Base-by-base conservation (phyloP, 2,888 invertebrate species). In the Macrophya alboannulata region DNA sequence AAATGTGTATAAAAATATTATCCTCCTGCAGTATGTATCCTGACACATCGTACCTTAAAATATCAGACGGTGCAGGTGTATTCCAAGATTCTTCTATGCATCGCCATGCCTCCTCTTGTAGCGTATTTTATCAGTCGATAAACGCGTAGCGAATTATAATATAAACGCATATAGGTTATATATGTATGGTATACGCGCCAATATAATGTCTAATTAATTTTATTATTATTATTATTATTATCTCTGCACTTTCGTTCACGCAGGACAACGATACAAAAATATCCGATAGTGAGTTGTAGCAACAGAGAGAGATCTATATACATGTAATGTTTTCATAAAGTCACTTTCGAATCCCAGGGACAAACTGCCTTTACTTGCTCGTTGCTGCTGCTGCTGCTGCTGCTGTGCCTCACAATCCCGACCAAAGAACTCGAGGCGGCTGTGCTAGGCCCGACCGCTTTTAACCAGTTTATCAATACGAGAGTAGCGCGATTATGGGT, bases 311-410 rank as follows among this genome's bases (percentile, higher is more conserved):
- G n/a, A n/a, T 17, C 15, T 55, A 55, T 68, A 17, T 55, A 31
- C 25, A 37, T 48, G 31, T 31, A 77, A 77, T 48, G 31, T 77
- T 40, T 62, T 62, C 40, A 81, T 81, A 59, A 62, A 81, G n/a
- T 81, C 81, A 81, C 81, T 81, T 81, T 81, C 81, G 62, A 81
- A 81, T 81, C 81, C 81, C 81, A 81, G 81, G 81, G 81, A 81
- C 77, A 77, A 51, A 55, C 45, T 45, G 51, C 40, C 6, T n/a
- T 62, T n/a, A 1, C 77, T 77, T 17, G 31, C 48, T 45, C 45
- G 25, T 10, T 25, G 17, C 17, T 51, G 51, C 6, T 6, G 51
- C 4, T 72, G 12, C n/a, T 72, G 40, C 45, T n/a, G 43, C 72
- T 43, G 40, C n/a, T 43, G 43, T 55, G 12, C 37, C 15, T 77